Conservation (phyloP, 1,140 invertebrate species). For the Caenorhabditis remanei region DNA sequence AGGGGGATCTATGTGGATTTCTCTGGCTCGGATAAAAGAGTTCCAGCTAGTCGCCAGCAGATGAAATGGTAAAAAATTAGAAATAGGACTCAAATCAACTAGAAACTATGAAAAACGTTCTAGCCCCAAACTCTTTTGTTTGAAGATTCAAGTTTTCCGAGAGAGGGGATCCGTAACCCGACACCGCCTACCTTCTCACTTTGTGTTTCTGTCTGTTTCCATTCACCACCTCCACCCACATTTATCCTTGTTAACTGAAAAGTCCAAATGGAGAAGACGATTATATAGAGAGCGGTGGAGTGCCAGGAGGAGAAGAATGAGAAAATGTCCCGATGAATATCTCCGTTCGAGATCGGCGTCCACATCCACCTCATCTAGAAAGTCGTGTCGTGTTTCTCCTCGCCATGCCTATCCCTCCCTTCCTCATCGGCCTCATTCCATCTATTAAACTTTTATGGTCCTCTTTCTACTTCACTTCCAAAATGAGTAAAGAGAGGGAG, state of each 20-base stretch:
- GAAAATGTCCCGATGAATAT: conserved; percentile 50
- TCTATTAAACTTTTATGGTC: conserved; percentile 54
- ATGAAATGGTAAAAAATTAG: too few relatives aligned
- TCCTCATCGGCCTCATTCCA: conserved; percentile 42
- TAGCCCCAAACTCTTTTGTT: neutral
- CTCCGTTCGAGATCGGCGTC: conserved; percentile 54
- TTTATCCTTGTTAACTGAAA: conserved; percentile 51
- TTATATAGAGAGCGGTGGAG: conserved; percentile 19
- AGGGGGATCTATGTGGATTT: too few relatives aligned
- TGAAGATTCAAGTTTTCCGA: neutral
- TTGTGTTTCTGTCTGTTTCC: conserved; percentile 42
- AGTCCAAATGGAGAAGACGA: conserved; percentile 12
- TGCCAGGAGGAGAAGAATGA: conserved; percentile 11
- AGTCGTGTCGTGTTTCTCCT: conserved; percentile 43
- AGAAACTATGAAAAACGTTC: neutral
- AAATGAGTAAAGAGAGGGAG: neutral
- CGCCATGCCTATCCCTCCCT: conserved; percentile 17
- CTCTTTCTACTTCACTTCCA: conserved; percentile 42
- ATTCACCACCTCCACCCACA: conserved; percentile 13
- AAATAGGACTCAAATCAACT: neutral
- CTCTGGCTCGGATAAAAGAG: too few relatives aligned
- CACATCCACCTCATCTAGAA: conserved; percentile 51
- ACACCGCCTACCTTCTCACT: conserved; percentile 45
- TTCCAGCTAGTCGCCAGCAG: too few relatives aligned
- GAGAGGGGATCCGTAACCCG: conserved; percentile 14